Percentiles rank a stretch among this genome's conserved stretches.
These are phyloP conservation scores for Platichthys flesus DNA, from an alignment of 2,113 vertebrate genomes.

Conservation along the genomic window DNA sequence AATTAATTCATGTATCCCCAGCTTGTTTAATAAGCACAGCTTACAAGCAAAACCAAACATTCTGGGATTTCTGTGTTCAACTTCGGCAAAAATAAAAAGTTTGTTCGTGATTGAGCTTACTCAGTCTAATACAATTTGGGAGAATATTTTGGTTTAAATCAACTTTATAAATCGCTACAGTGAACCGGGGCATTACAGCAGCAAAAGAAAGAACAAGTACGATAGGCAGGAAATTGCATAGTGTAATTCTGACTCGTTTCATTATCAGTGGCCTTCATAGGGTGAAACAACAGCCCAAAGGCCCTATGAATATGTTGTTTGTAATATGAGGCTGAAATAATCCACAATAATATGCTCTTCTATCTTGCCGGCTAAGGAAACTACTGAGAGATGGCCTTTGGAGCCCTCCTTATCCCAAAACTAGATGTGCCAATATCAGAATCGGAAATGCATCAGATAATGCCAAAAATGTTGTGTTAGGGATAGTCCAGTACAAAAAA, in stretches of 20 bases:
- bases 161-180: neutral
- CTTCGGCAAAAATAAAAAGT: neutral
- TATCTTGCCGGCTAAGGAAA: neutral
- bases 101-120: neutral
- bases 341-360: neutral
- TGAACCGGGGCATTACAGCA: neutral
- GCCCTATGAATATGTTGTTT: neutral
- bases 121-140: neutral
- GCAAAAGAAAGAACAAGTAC: constrained; percentile 2
- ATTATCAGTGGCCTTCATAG: constrained; percentile 38
- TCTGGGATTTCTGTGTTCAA: neutral
- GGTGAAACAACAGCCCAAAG: constrained; percentile 16
- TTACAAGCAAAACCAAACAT: neutral
- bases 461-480: too few species aligned
- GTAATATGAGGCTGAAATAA: constrained; percentile 1
- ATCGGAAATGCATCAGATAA: too few species aligned
- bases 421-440: too few species aligned
- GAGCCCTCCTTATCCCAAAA: neutral
- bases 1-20: neutral
- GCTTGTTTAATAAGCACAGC: neutral
- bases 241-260: neutral
- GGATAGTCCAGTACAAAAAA: too few species aligned
- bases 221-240: neutral
- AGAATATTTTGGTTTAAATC: constrained; percentile 2
- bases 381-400: neutral